These are phyloP conservation scores for Eupithecia insigniata DNA, from an alignment of 2,888 invertebrate species.

Conservation along the genomic window DNA sequence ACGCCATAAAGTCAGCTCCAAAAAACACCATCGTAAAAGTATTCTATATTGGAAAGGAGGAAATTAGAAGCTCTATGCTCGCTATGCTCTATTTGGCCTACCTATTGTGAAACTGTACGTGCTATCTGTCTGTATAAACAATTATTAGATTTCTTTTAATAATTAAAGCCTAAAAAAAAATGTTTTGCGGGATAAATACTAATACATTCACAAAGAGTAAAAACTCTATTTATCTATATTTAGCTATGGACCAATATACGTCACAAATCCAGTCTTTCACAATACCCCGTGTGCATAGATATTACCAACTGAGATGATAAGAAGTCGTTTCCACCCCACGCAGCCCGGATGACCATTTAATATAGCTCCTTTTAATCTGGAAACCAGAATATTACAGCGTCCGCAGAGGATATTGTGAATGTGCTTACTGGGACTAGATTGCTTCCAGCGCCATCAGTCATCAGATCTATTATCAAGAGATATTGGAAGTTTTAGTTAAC, in stretches of 20 bases:
- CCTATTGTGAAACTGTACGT: not conserved
- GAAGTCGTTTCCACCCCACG: slow-evolving; percentile 40
- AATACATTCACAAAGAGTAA: too few relatives aligned
- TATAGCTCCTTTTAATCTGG: slow-evolving; percentile 58
- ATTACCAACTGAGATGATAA: too few relatives aligned
- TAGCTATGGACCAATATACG: too few relatives aligned
- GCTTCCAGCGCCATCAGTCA: not conserved
- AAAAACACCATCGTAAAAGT: slow-evolving; percentile 37
- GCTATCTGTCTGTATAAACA: too few relatives aligned
- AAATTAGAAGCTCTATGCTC: slow-evolving; percentile 1
- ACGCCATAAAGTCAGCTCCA: slow-evolving; percentile 33
- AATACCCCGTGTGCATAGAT: too few relatives aligned
- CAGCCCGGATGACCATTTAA: slow-evolving; percentile 59
- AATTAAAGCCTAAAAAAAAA: too few relatives aligned
- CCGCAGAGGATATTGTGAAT: slow-evolving; percentile 10
- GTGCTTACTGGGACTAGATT: not conserved
- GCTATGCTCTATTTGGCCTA: not conserved
- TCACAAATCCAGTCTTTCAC: too few relatives aligned
- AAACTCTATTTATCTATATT: too few relatives aligned
- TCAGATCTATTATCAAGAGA: not conserved
- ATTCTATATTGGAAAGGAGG: slow-evolving; percentile 28
- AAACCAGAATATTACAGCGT: slow-evolving; percentile 29
- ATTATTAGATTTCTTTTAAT: too few relatives aligned
- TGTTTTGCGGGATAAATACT: too few relatives aligned
- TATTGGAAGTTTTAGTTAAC: not conserved